A percentile compares a stretch with the other conserved stretches of the same genome.
These are phyloP conservation scores for Aramus guarauna DNA, from an alignment of 2,113 vertebrate genomes.

Conservation along the genomic window DNA sequence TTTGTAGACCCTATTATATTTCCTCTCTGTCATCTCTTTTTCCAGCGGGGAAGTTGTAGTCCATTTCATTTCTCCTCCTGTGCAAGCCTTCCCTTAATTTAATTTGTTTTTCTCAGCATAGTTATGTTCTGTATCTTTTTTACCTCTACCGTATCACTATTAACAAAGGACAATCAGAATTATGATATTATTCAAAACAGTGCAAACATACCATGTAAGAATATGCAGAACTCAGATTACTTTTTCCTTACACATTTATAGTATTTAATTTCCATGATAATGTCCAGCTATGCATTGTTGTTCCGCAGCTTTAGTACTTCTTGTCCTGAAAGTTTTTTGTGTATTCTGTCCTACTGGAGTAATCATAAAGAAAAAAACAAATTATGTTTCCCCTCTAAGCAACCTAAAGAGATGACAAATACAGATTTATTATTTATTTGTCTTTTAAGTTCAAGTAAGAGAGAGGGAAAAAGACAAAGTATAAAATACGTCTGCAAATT, in stretches of 20 bases:
- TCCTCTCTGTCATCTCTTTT: background rate
- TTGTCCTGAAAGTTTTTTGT: background rate
- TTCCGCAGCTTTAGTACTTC: background rate
- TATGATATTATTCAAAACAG: background rate
- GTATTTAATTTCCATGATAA: background rate
- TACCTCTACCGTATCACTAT: background rate
- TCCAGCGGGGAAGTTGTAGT: background rate
- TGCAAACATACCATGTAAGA: background rate
- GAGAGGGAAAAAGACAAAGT: background rate
- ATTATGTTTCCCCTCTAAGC: background rate
- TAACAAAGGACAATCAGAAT: background rate
- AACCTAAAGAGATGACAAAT: background rate
- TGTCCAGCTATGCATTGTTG: background rate
- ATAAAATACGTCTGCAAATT: background rate
- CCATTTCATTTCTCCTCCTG: background rate
- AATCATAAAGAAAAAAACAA: background rate
- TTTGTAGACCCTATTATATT: background rate
- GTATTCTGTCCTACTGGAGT: background rate
- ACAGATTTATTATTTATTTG: background rate
- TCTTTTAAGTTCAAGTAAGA: background rate
- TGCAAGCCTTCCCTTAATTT: background rate
- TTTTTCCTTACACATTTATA: background rate
- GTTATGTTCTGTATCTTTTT: background rate
- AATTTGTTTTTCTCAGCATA: background rate
- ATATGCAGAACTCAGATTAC: background rate